Evolutionary conservation across 2,888 invertebrate species (phyloP).

Genomic region (Cordylochernes scorpioides): DNA sequence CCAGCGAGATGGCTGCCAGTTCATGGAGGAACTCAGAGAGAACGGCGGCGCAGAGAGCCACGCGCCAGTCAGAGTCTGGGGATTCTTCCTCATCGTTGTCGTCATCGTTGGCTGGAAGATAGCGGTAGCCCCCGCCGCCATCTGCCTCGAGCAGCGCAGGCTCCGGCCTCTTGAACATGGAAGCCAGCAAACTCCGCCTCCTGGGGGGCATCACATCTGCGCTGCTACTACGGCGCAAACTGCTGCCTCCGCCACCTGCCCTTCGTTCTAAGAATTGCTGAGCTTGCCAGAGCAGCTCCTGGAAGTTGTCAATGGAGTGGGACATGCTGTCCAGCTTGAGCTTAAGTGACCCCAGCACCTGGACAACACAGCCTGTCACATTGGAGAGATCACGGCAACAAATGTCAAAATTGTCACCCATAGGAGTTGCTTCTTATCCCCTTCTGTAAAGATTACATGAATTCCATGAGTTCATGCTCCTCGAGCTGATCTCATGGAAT

Average conservation of each 20-base stretch:
- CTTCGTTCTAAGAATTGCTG: conserved; percentile 45
- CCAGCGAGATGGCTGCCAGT: conserved; percentile 71
- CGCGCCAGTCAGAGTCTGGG: too few species aligned
- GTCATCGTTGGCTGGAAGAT: conserved; percentile 1
- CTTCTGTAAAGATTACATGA: too few species aligned
- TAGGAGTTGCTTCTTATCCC: too few species aligned
- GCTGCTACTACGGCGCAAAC: too few species aligned
- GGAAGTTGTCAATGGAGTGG: conserved; percentile 23
- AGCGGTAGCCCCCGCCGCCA: conserved; percentile 1
- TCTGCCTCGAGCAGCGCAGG: conserved; percentile 1
- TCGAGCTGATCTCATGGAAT: too few species aligned
- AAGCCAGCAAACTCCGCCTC: conserved; percentile 6
- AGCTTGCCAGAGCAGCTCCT: conserved; percentile 43
- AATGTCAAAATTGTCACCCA: too few species aligned
- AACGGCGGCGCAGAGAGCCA: conserved; percentile 52
- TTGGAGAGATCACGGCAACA: too few species aligned
- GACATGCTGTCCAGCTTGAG: conserved; percentile 50
- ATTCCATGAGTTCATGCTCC: too few species aligned
- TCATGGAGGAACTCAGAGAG: conserved; percentile 88
- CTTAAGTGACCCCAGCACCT: conserved; percentile 49
- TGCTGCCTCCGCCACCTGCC: not conserved
- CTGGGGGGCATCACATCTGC: conserved; percentile 3
- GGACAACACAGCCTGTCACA: too few species aligned
- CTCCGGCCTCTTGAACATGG: conserved; percentile 3
- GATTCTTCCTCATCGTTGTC: conserved; percentile 7